Evolutionary conservation across 2,888 invertebrate genomes (phyloP).

Genomic region (Gisinianus flammeolus): DNA sequence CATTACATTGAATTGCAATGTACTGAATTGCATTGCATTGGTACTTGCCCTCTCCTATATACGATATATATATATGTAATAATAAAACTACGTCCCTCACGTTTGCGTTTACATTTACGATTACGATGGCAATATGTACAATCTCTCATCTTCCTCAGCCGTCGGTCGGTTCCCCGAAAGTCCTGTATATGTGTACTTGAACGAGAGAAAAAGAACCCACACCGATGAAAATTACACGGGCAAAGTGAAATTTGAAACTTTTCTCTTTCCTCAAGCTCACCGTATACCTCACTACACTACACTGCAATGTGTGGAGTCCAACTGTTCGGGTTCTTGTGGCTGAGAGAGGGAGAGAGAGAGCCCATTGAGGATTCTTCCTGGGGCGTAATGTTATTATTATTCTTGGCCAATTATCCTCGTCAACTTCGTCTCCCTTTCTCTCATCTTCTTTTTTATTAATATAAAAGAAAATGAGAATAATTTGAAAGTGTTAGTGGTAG

Average conservation of each 20-base stretch:
- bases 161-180: not conserved
- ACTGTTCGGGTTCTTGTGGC: too few species aligned
- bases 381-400: slow-evolving; percentile 25
- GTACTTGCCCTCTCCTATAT: too few species aligned
- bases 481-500: not conserved
- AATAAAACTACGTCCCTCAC: not conserved
- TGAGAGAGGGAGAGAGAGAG: not conserved
- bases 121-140: not conserved
- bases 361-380: slow-evolving; percentile 14
- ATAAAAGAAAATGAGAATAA: not conserved
- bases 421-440: not conserved
- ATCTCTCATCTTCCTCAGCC: not conserved
- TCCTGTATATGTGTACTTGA: too few species aligned
- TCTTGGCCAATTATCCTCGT: slow-evolving; percentile 19
- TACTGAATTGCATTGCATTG: too few species aligned
- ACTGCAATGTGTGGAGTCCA: too few species aligned
- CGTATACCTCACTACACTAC: not conserved
- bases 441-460: not conserved
- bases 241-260: slow-evolving; percentile 11
- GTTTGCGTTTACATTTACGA: not conserved
- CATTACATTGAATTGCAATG: too few species aligned
- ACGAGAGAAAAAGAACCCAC: not conserved
- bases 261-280: not conserved
- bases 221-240: not conserved
- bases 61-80: too few species aligned